phyloP scores from a whole-genome alignment of 1,140 invertebrate genomes.

The Dufourea novaeangliae region DNA sequence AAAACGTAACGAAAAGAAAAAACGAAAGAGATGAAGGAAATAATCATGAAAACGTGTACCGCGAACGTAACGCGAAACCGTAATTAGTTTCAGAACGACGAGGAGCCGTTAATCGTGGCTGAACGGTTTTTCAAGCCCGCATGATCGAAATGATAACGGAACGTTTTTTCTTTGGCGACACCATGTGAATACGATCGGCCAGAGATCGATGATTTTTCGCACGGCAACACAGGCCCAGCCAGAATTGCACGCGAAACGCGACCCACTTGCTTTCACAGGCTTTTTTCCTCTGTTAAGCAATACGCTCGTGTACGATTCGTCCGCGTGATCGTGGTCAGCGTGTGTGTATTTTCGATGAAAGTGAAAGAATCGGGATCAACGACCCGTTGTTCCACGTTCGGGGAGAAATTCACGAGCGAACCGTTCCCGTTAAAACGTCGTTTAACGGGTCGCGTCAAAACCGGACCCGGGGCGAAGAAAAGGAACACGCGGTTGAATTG shows the following conservation, averaged over 20 bases:
- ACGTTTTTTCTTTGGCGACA: slow-evolving; percentile 46
- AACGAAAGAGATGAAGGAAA: neutral
- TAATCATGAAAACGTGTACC: neutral
- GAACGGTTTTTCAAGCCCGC: slow-evolving; percentile 44
- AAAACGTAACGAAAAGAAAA: neutral
- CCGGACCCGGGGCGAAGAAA: neutral
- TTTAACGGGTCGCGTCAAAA: neutral
- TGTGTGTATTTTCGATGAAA: slow-evolving; percentile 57
- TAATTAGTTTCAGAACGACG: slow-evolving; percentile 21
- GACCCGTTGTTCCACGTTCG: slow-evolving; percentile 14
- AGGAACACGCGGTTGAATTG: neutral
- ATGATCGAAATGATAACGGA: slow-evolving; percentile 34
- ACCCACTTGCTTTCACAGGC: slow-evolving; percentile 24
- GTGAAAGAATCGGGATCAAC: slow-evolving; percentile 47
- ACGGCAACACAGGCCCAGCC: neutral
- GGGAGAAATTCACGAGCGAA: slow-evolving; percentile 49
- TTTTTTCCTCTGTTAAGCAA: slow-evolving; percentile 10
- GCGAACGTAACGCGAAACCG: neutral
- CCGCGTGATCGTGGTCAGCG: slow-evolving; percentile 35
- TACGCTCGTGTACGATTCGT: slow-evolving; percentile 3
- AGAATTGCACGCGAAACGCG: slow-evolving; percentile 24
- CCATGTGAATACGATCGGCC: slow-evolving; percentile 15
- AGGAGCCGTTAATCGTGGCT: slow-evolving; percentile 17
- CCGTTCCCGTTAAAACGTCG: neutral
- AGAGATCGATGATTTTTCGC: slow-evolving; percentile 56